Percentiles rank a stretch among this genome's conserved stretches.
Conservation (phyloP, 2,888 invertebrate genomes). For the Ophion costatus region DNA sequence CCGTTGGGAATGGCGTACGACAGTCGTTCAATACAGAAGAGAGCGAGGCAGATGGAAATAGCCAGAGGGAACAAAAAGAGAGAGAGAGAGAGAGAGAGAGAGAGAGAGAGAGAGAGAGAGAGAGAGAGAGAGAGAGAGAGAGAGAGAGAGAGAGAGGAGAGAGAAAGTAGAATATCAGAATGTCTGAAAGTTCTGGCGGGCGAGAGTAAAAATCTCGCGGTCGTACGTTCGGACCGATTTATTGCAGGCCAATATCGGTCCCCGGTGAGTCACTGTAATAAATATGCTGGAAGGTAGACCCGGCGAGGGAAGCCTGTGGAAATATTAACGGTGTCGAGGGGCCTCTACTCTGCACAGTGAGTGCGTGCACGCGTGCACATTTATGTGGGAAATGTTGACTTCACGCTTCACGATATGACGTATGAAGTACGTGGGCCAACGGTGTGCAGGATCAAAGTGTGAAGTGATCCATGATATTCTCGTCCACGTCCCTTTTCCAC, state of each 20-base stretch:
- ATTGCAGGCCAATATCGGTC: conserved; percentile 62
- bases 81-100: conserved; percentile 12
- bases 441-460: not conserved
- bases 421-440: not conserved
- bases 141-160: conserved; percentile 12
- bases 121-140: conserved; percentile 6
- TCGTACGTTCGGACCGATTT: conserved; percentile 60
- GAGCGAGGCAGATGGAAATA: not conserved
- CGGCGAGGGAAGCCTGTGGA: conserved; percentile 61
- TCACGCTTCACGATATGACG: conserved; percentile 9
- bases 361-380: not conserved
- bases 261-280: conserved; percentile 50
- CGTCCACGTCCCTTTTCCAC: not conserved
- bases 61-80: conserved; percentile 3
- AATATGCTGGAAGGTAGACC: conserved; percentile 56
- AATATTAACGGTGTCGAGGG: conserved; percentile 66
- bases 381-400: not conserved
- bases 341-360: conserved; percentile 12
- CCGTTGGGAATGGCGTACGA: conserved; percentile 32
- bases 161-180: conserved; percentile 6
- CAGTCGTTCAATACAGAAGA: conserved; percentile 34
- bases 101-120: conserved; percentile 10
- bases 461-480: not conserved
- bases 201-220: conserved; percentile 51
- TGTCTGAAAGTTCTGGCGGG: conserved; percentile 33